Conservation (phyloP, 2,888 invertebrate genomes). For the Rhagium mordax region DNA sequence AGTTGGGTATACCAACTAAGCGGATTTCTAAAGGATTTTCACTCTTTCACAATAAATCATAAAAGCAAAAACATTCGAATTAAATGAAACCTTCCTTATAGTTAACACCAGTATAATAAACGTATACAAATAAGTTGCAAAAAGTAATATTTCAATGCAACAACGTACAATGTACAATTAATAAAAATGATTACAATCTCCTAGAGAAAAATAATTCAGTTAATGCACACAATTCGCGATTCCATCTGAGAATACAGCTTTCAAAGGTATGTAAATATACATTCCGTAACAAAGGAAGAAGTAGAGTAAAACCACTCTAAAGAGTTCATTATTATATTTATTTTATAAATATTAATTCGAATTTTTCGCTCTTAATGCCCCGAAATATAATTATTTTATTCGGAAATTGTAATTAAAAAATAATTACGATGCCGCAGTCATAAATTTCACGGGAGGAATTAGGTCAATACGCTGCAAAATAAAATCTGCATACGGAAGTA, state of each 20-base stretch:
- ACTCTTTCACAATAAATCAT: not conserved
- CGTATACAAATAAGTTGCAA: not conserved
- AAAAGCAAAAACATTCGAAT: not conserved
- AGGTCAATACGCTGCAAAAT: not conserved
- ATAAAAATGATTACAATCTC: too few species aligned
- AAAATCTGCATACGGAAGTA: not conserved
- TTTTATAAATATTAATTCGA: conserved; percentile 2
- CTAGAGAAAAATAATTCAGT: not conserved
- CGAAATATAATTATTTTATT: not conserved
- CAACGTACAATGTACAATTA: not conserved
- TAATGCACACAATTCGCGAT: not conserved
- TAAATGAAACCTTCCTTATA: not conserved
- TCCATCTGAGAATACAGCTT: not conserved
- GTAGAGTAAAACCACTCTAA: not conserved
- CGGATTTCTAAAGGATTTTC: not conserved
- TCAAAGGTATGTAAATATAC: not conserved
- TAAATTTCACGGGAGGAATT: not conserved
- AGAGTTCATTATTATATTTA: conserved; percentile 17
- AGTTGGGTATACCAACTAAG: not conserved
- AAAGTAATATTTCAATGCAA: not conserved
- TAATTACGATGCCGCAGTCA: not conserved
- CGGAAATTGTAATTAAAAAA: conserved; percentile 6
- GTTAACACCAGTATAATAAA: not conserved
- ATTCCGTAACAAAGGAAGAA: not conserved
- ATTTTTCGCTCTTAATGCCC: not conserved